phyloP scores from a whole-genome alignment of 37 sponge, comb jelly and placozoan genomes.

The Axinella damicornis region DNA sequence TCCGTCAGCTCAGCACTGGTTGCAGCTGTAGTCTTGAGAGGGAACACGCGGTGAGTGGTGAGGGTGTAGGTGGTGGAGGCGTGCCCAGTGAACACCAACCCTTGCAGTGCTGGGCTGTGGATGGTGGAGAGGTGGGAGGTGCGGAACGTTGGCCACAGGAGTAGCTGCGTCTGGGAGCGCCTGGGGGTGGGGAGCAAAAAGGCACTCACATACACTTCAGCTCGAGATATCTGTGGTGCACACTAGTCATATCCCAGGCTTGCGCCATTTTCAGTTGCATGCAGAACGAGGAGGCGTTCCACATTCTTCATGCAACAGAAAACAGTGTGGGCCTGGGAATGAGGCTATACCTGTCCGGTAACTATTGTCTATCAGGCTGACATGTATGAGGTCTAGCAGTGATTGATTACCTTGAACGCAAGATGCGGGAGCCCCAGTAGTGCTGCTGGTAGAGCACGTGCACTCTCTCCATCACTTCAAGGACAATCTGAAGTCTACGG shows the following conservation, averaged over 20 bases:
- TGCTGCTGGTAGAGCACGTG: conserved; percentile 47
- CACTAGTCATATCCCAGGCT: no score
- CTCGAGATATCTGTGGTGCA: no score
- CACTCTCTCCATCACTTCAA: conserved; percentile 9
- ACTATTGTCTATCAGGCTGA: no score
- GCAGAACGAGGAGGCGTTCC: no score
- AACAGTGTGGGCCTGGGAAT: no score
- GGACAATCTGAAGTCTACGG: conserved; percentile 42
- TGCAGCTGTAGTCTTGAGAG: conserved; percentile 32
- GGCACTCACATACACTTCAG: no score
- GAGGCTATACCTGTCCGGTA: no score
- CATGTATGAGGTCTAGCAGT: no score
- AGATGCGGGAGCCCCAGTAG: conserved; percentile 41
- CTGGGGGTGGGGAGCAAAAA: not conserved
- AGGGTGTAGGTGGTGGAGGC: conserved; percentile 43
- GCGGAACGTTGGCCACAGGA: conserved; percentile 58
- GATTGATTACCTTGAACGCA: conserved; percentile 16
- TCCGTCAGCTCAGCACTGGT: conserved; percentile 38
- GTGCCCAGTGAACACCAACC: conserved; percentile 67
- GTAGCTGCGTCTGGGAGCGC: conserved; percentile 28
- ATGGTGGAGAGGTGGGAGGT: conserved; percentile 35
- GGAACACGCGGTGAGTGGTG: conserved; percentile 48
- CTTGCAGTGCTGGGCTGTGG: conserved; percentile 51
- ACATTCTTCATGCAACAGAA: no score
- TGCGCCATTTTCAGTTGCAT: no score